These are phyloP conservation scores for Zaprionus capensis DNA, from an alignment of 1,140 invertebrate genomes.

Conservation along the genomic window DNA sequence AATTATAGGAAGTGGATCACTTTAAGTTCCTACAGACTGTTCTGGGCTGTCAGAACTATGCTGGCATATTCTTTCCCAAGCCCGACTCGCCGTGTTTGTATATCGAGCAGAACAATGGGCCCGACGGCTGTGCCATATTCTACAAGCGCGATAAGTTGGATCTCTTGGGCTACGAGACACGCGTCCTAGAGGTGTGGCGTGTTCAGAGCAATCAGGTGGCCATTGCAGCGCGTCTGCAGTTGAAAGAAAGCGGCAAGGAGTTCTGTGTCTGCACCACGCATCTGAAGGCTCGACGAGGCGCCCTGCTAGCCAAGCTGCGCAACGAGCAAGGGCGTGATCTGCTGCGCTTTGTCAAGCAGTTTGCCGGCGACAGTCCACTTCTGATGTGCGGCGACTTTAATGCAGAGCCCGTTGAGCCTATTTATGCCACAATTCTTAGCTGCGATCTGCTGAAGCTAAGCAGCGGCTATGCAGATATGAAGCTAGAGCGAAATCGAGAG, in stretches of 20 bases:
- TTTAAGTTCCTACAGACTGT: constrained; percentile 89
- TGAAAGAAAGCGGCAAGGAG: constrained; percentile 86
- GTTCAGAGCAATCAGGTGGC: constrained; percentile 91
- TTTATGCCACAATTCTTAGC: constrained; percentile 87
- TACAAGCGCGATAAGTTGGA: constrained; percentile 88
- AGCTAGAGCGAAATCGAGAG: constrained; percentile 51
- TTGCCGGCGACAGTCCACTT: constrained; percentile 86
- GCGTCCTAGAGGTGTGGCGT: constrained; percentile 89
- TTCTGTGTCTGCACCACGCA: constrained; percentile 91
- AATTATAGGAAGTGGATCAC: constrained; percentile 89
- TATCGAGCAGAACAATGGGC: constrained; percentile 89
- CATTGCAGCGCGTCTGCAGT: constrained; percentile 86
- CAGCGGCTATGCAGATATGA: constrained; percentile 85
- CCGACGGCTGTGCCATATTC: constrained; percentile 93
- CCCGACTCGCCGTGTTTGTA: constrained; percentile 92
- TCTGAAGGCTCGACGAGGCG: constrained; percentile 89
- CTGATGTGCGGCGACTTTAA: constrained; percentile 92
- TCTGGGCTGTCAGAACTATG: constrained; percentile 88
- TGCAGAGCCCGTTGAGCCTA: constrained; percentile 90
- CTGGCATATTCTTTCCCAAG: constrained; percentile 90
- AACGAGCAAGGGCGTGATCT: constrained; percentile 91
- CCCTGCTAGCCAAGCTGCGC: constrained; percentile 88
- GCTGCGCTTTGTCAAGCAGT: constrained; percentile 86
- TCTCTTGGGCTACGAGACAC: constrained; percentile 86
- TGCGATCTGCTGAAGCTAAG: constrained; percentile 84